These are phyloP conservation scores for Acropora yongei DNA, from an alignment of 64 coral and sea anemone genomes.

Conservation along the genomic window DNA sequence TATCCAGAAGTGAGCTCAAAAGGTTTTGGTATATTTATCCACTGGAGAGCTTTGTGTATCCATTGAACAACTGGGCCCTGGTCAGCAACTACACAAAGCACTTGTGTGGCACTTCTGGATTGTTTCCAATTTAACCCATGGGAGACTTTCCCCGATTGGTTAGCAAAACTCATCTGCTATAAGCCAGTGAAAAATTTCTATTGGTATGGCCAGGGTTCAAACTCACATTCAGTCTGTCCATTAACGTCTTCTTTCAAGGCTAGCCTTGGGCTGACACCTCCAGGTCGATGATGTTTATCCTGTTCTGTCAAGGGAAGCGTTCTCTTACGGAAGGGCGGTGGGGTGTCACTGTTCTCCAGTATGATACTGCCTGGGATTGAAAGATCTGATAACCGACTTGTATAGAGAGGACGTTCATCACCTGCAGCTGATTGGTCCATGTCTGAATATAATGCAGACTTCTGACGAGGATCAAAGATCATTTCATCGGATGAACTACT, in stretches of 20 bases:
- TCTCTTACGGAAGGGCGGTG: slow-evolving; percentile 40
- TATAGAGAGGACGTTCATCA: neutral
- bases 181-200: too few species aligned
- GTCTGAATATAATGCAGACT: neutral
- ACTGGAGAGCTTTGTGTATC: too few species aligned
- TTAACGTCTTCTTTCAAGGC: neutral
- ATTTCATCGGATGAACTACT: slow-evolving; percentile 84
- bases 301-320: neutral
- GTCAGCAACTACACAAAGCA: too few species aligned
- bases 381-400: neutral
- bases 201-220: too few species aligned
- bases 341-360: slow-evolving; percentile 30
- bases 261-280: neutral
- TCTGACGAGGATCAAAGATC: slow-evolving; percentile 48
- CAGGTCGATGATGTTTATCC: neutral
- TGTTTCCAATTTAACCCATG: too few species aligned
- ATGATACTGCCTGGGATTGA: slow-evolving; percentile 38
- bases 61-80: too few species aligned
- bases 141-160: too few species aligned
- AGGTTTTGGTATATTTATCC: too few species aligned
- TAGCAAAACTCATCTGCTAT: too few species aligned
- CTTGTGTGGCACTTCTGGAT: too few species aligned
- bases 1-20: too few species aligned
- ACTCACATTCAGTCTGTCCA: slow-evolving; percentile 13
- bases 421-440: neutral